phyloP scores from a whole-genome alignment of 2,888 invertebrate genomes.

The Ditula angustiorana region DNA sequence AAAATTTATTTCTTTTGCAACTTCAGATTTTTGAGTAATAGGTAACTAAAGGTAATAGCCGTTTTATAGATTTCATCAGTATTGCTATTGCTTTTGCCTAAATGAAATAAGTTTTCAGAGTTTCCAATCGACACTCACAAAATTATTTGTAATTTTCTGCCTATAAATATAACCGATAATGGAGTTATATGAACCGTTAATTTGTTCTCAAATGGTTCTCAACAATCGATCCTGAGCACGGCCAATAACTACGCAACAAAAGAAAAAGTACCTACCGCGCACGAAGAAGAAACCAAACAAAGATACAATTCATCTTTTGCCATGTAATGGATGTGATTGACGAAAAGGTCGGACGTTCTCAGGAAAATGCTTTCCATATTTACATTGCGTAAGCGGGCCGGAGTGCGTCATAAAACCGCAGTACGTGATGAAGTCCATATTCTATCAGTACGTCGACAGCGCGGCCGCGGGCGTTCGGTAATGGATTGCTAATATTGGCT shows the following conservation, averaged over 20 bases:
- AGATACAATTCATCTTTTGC: neutral
- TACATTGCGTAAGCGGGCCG: neutral
- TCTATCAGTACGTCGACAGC: constrained; percentile 44
- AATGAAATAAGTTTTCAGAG: neutral
- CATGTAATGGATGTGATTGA: neutral
- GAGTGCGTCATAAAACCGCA: neutral
- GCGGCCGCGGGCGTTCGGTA: constrained; percentile 57
- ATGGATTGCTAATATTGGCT: constrained; percentile 84
- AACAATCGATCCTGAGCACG: neutral
- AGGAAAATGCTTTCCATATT: constrained; percentile 5
- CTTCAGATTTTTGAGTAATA: neutral
- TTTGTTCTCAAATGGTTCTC: neutral
- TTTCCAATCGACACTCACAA: neutral
- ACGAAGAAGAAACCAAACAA: constrained; percentile 1
- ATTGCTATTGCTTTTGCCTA: neutral
- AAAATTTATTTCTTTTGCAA: neutral
- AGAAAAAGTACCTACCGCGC: neutral
- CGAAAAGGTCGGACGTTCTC: constrained; percentile 1
- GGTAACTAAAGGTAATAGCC: neutral
- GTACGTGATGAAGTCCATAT: constrained; percentile 25
- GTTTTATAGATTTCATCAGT: neutral
- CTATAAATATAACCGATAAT: neutral
- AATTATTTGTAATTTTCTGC: neutral
- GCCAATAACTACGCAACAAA: neutral
- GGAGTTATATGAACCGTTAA: neutral